Conservation (phyloP, 2,797 vertebrate species). For the Cossypha heuglini region DNA sequence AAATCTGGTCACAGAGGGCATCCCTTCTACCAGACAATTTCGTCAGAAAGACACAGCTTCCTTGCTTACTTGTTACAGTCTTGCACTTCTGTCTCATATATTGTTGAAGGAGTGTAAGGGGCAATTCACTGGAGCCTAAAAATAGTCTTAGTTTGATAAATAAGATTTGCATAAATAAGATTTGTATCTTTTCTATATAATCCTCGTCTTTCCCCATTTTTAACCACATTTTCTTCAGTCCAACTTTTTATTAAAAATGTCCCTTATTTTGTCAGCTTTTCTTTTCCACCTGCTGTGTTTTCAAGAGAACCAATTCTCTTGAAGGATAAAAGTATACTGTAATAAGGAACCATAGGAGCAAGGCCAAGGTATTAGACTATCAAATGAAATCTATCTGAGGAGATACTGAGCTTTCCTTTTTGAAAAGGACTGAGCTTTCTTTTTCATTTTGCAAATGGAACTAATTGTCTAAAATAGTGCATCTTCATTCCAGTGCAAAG, state of each 20-base stretch:
- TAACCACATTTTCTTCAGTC: neutral
- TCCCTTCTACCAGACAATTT: neutral
- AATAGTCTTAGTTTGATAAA: neutral
- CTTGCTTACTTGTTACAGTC: neutral
- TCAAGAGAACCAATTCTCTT: neutral
- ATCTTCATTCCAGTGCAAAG: neutral
- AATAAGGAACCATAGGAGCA: neutral
- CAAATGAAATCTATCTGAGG: neutral
- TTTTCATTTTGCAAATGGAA: neutral
- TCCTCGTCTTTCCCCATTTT: neutral
- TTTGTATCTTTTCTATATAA: neutral
- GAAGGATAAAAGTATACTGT: neutral
- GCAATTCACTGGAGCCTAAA: neutral
- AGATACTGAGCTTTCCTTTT: conserved; percentile 8
- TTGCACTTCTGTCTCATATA: neutral
- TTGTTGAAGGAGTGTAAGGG: neutral
- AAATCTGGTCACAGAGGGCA: neutral
- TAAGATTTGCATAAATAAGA: neutral
- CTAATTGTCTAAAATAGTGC: neutral
- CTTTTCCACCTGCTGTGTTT: neutral
- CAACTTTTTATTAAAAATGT: neutral
- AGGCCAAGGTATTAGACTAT: neutral
- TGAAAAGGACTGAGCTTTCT: neutral
- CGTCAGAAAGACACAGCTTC: neutral
- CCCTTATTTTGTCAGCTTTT: neutral